Evolutionary conservation across 2,888 invertebrate species (phyloP), one percentile per base, ranked within the genome.

Genomic region (Latrodectus elegans): DNA sequence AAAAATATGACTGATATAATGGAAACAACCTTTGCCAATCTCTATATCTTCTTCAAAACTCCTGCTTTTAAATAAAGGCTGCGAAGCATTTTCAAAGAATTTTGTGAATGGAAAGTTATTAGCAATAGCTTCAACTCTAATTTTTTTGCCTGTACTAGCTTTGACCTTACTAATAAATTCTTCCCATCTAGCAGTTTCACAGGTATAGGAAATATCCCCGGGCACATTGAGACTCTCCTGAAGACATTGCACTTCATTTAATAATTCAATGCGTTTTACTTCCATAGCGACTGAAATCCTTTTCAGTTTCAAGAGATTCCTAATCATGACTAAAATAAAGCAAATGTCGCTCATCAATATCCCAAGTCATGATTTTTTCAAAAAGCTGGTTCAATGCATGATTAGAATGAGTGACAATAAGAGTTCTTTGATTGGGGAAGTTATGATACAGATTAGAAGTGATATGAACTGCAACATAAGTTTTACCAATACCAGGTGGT

Each of bases 401-500:
- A 95, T 99, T 99, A 77, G 99, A 99, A 93, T 99, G 99, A 0
- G 99, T 99, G 0, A 99, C 99, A 91, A 99, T 99, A 77, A 99
- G 93, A 0, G 99, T 99, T 71, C 99, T 94, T 92, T 99, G 99
- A 93, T 97, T 97, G 0, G 99, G 99, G 93, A 97, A 99, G 93
- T 99, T 99, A 93, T 99, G 99, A 92, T 99, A 99, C 83, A 99
- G 94, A 92, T 99, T 99, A 14, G 99, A 98, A 91, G 99, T 99
- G 90, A 99, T 99, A 93, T 99, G 99, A 0, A 99, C 99, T 0
- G 99, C 99, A 0, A 99, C 99, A 92, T 99, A 99, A 0, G 99
- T 99, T 94, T 99, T 99, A 90, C 99, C 99, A 90, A 94, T 94
- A 92, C 95, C 95, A 0, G 98, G 98, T 1, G 98, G 98, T 89